Evolutionary conservation across 2,113 vertebrate genomes (phyloP), one percentile per base, ranked within the genome.

Genomic region (Phrynosoma platyrhinos): DNA sequence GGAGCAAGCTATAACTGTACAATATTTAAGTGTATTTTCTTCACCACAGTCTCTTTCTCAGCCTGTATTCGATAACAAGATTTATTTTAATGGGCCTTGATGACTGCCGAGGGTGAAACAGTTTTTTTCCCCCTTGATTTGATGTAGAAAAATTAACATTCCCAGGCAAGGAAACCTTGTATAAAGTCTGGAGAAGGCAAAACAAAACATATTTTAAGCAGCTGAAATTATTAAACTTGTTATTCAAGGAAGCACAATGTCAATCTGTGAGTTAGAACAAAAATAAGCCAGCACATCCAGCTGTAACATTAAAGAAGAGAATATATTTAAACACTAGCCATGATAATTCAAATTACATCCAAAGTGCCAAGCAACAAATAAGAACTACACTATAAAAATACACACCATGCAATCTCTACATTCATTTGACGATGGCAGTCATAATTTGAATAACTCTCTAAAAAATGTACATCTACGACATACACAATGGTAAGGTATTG

Each of bases 391-490:
- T 55, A 52, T 77, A 30, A 9, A 85, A 89, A 58, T 7, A 62
- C 64, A 66, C 0, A 1, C 68, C n/a, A 3, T 84, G 20, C 30
- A 87, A 53, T 40, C 84, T 58, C 69, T 80, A 23, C 5, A 89
- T 85, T 52, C 55, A 91, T 90, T 85, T 68, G 30, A 78, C 5
- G 62, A 40, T 21, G 10, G 5, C 82, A 55, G 82, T 7, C 10
- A 76, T 53, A 90, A 90, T 88, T 85, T 80, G 87, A 79, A 87
- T 68, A 32, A 90, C 8, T 83, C 6, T 32, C n/a, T 87, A 85
- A 84, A 36, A 75, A 77, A 77, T 76, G 77, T 86, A 27, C 62
- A 32, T 75, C 36, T 86, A n/a, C 75, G 53, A 20, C 12, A 18
- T 6, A 53, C 14, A 52, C 12, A 77, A 21, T 6, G 53, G 5